phyloP scores from a whole-genome alignment of 2,888 invertebrate genomes.

The Bimastos eiseni region DNA sequence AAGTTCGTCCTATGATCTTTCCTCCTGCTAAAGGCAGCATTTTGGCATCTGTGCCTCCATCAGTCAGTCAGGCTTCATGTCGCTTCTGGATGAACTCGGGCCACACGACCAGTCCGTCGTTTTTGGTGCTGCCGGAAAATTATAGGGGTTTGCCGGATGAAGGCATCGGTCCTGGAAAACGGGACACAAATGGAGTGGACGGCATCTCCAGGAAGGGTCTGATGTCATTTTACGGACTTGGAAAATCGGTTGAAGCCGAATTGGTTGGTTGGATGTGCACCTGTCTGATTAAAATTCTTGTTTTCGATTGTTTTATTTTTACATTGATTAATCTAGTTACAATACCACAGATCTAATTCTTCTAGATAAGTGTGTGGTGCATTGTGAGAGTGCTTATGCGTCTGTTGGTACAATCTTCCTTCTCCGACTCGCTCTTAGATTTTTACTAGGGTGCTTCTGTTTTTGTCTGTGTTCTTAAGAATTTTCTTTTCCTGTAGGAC shows the following conservation, averaged over 20 bases:
- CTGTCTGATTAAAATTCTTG: neutral
- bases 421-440: no score
- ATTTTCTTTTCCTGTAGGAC: no score
- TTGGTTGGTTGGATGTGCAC: neutral
- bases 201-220: neutral
- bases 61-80: conserved; percentile 16
- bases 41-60: conserved; percentile 44
- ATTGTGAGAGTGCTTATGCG: no score
- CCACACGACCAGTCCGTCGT: neutral
- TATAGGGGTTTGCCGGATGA: neutral
- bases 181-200: neutral
- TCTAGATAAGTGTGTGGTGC: no score
- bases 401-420: no score
- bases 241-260: neutral
- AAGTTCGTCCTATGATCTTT: neutral
- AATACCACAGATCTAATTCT: no score
- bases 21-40: conserved; percentile 44
- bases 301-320: neutral
- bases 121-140: neutral
- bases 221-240: neutral
- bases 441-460: no score
- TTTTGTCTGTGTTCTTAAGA: no score
- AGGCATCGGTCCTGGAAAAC: neutral
- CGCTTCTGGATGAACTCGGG: conserved; percentile 19
- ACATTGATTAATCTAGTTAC: neutral